phyloP scores from a whole-genome alignment of 2,113 vertebrate species.

The Coryphaenoides rupestris region DNA sequence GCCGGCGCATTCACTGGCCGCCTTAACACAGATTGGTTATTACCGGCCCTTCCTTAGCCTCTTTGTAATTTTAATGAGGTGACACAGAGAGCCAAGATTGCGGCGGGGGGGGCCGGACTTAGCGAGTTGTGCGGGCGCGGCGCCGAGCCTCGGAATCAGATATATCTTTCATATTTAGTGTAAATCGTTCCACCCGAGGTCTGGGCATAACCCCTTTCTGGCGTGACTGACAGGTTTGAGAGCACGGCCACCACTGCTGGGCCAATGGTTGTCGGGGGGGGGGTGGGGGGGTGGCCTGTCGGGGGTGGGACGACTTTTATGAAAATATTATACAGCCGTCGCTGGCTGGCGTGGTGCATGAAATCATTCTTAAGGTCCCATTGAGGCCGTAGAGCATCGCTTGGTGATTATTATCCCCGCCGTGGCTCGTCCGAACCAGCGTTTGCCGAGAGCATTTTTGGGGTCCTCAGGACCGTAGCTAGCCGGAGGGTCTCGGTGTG shows the following conservation, averaged over 20 bases:
- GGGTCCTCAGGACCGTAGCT: slow-evolving; percentile 43
- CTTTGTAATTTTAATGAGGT: slow-evolving; percentile 76
- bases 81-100: slow-evolving; percentile 64
- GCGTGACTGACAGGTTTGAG: slow-evolving; percentile 71
- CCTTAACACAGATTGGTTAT: slow-evolving; percentile 66
- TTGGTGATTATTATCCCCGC: slow-evolving; percentile 30
- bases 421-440: slow-evolving; percentile 28
- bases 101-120: slow-evolving; percentile 58
- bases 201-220: slow-evolving; percentile 65
- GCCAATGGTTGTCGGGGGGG: no score
- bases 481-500: slow-evolving; percentile 7
- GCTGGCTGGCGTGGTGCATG: slow-evolving; percentile 40
- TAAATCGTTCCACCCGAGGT: slow-evolving; percentile 61
- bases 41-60: slow-evolving; percentile 62
- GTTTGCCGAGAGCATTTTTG: slow-evolving; percentile 37
- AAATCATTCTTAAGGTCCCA: slow-evolving; percentile 44
- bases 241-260: slow-evolving; percentile 56
- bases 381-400: slow-evolving; percentile 38
- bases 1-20: slow-evolving; percentile 62
- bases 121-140: no score
- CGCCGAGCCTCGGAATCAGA: slow-evolving; percentile 65
- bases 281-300: no score
- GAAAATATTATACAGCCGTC: slow-evolving; percentile 52
- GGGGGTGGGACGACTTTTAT: slow-evolving; percentile 54
- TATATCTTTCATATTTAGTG: slow-evolving; percentile 62